Percentiles rank a stretch among this genome's conserved stretches.
These are phyloP conservation scores for Staurois parvus DNA, from an alignment of 2,797 vertebrate species.

Conservation along the genomic window DNA sequence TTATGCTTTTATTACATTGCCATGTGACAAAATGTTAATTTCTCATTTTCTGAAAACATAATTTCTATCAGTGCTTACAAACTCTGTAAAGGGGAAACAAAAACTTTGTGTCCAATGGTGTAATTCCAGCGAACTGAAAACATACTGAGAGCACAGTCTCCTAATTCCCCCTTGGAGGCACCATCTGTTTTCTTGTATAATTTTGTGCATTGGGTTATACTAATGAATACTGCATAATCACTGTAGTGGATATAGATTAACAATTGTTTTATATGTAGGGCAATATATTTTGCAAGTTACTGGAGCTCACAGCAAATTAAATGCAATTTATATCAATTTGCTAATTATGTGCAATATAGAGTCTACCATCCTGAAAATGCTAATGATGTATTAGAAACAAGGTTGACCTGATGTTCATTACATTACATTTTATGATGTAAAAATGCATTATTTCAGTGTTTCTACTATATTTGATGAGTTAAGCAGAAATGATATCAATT, in stretches of 20 bases:
- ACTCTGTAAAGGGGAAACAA: constrained; percentile 3
- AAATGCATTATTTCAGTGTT: background rate
- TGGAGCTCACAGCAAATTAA: constrained; percentile 31
- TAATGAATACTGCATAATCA: constrained; percentile 46
- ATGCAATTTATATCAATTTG: constrained; percentile 47
- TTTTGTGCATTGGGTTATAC: constrained; percentile 52
- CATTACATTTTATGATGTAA: background rate
- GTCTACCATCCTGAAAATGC: background rate
- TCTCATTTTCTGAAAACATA: background rate
- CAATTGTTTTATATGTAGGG: constrained; percentile 50
- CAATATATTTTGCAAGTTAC: constrained; percentile 38
- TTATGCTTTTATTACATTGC: too few species aligned
- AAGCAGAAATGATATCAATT: background rate
- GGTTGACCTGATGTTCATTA: background rate
- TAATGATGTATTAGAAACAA: background rate
- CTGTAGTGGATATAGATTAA: constrained; percentile 49
- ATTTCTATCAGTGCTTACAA: background rate
- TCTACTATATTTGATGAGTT: background rate
- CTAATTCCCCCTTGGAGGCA: constrained; percentile 52
- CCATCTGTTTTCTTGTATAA: constrained; percentile 57
- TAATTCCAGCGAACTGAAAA: constrained; percentile 41
- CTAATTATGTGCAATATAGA: constrained; percentile 20
- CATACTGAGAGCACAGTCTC: constrained; percentile 50
- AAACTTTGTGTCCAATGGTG: constrained; percentile 41
- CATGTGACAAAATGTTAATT: too few species aligned